Evolutionary conservation across 2,113 vertebrate genomes (phyloP), one percentile per base, ranked within the genome.

Genomic region (Atlantisia rogersi): DNA sequence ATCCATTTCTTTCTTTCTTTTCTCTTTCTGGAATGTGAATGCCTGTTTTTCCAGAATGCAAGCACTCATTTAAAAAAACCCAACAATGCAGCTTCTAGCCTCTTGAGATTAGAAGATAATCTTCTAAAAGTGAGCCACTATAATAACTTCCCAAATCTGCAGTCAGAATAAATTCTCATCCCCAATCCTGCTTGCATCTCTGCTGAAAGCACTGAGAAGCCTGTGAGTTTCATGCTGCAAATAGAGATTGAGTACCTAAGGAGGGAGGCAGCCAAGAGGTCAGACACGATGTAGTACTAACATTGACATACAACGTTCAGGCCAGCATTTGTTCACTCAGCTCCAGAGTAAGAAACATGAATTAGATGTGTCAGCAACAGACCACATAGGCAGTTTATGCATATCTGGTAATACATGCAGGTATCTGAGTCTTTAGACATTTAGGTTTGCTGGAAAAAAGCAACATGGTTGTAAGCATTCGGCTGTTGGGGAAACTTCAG

Each of bases 21-120:
- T 79, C 35, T 75, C 21, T 52, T 55, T 48, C 55, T 92, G 84
- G 29, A 19, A 53, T 20, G 14, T 10, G 37, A 77, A 19, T 37
- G 29, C 24, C 65, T 90, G 26, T 62, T 85, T 89, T 77, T 82
- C n/a, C 60, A 78, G 64, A 71, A 55, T 75, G 5, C 63, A 59
- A 94, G 40, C 59, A 52, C 29, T 67, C 12, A 22, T 56, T 90
- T 92, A 70, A 77, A 75, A 75, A 75, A 82, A 86, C 17, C 44
- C 44, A 88, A 59, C 56, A 65, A 32, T 77, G 53, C 35, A 81
- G 62, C 32, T 89, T 79, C 29, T 31, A 87, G 58, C 42, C 39
- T 42, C 73, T 88, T 74, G 56, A 83, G 76, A 81, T 95, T 77
- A 92, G 32, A 70, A 81, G 31, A 86, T 93, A 75, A 92, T 93